Evolutionary conservation across 2,888 invertebrate species (phyloP), one percentile per base, ranked within the genome.

Genomic region (Acanthosepion esculentum): DNA sequence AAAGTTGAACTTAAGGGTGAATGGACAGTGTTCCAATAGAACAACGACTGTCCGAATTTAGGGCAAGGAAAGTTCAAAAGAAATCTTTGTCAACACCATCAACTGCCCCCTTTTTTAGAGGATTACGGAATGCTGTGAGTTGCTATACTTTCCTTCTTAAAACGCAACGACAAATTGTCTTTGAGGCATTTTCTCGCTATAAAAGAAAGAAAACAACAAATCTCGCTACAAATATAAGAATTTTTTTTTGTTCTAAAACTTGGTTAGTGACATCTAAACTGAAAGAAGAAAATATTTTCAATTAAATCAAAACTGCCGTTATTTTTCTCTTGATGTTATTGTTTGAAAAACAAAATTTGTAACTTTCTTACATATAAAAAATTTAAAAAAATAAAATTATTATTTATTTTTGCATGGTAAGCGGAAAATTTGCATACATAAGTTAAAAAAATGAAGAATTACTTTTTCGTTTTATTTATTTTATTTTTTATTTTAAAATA

Each of bases 61-160:
- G 93, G 78, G 53, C 48, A 93, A 26, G 93, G 33, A 93, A 93
- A 48, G 6, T 53, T 29, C 93, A 48, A 93, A 50, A 93, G 50
- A 93, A 93, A 93, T 12, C 93, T 53, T 93, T 26, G 5, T 93
- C 53, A n/a, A 50, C 93, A 53, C 4, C 53, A 78, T n/a, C n/a
- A 15, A 23, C 93, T n/a, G 53, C 33, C 29, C 29, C 93, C 10
- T 53, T 93, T n/a, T 26, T 53, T 12, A 93, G 53, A 50, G n/a
- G 53, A 48, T 26, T 93, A 53, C 93, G 93, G 26, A 93, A 93
- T 93, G 53, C 93, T 48, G 93, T 93, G 29, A 93, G 93, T 93
- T 53, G 4, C n/a, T 15, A 23, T 20, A 20, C 0, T 23, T 23
- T 55, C 20, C 7, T 59, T 59, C 59, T 78, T 78, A 15, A 78